These are phyloP conservation scores for Clarias fuscus DNA, from an alignment of 2,797 vertebrate species.

Conservation along the genomic window DNA sequence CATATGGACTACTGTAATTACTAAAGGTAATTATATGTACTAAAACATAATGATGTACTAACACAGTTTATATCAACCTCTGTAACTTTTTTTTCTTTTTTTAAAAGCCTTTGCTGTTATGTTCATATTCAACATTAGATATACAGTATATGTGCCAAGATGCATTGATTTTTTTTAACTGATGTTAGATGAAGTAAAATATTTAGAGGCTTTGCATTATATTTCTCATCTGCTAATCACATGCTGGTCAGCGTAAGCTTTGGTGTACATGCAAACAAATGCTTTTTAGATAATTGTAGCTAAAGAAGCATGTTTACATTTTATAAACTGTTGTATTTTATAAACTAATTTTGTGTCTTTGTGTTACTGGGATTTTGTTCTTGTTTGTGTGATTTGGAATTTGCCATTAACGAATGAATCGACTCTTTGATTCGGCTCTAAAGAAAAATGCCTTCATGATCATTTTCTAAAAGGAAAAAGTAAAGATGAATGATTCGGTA, in stretches of 20 bases:
- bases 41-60: not conserved
- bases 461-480: no score
- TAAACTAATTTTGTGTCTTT: constrained; percentile 9
- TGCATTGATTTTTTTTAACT: not conserved
- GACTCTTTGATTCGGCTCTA: not conserved
- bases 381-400: not conserved
- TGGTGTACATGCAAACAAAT: not conserved
- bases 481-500: no score
- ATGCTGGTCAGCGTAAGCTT: not conserved
- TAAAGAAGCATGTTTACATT: constrained; percentile 24
- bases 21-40: not conserved
- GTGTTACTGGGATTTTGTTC: not conserved
- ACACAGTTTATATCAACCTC: not conserved
- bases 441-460: no score
- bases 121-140: not conserved
- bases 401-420: not conserved
- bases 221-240: not conserved
- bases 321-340: constrained; percentile 8
- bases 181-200: not conserved
- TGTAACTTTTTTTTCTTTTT: not conserved
- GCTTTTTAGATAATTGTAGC: constrained; percentile 11
- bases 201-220: not conserved
- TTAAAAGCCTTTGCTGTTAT: not conserved
- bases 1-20: not conserved
- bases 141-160: not conserved